Evolutionary conservation across 2,113 vertebrate genomes (phyloP), one percentile per base, ranked within the genome.

Genomic region (Taurulus bubalis): DNA sequence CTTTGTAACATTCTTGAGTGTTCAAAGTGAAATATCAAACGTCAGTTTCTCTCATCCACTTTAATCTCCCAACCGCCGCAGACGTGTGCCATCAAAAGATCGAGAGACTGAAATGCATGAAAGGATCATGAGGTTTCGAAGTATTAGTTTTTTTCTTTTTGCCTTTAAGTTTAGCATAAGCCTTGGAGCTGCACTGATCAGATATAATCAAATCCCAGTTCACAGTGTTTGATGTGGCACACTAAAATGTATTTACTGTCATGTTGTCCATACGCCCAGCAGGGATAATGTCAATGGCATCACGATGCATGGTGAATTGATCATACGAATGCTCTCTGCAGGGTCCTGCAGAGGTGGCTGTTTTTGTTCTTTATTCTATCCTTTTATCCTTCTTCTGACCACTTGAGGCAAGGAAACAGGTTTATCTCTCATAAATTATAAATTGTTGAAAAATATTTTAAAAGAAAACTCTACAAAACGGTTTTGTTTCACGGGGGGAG

Each of bases 211-310:
- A 51, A 71, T 86, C 75, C 40, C 58, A 69, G 16, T 24, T 0
- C 16, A 70, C 38, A 58, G 22, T 22, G 59, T 79, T 68, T 77
- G 80, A 85, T 68, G 30, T 24, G 53, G 36, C 28, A 77, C 71
- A 65, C 10, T n/a, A 40, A 60, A 47, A 58, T 59, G 75, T 20
- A 76, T 66, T 32, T 75, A 65, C 51, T 73, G 62, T 51, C 30
- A 40, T 55, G 62, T 51, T 72, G 71, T 42, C 38, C 14, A 9
- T 28, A 73, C 75, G n/a, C 4, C 60, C 68, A 20, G 75, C 49
- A 71, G 59, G 65, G 11, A 49, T 51, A 32, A 62, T 22, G 64
- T 42, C 76, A 51, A 3, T 42, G 71, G 60, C 63, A 74, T 3
- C 28, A 51, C 58, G 56, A 22, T 75, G 69, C 75, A 75, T 26